phyloP scores from a whole-genome alignment of 2,113 vertebrate genomes.

The Naja naja region DNA sequence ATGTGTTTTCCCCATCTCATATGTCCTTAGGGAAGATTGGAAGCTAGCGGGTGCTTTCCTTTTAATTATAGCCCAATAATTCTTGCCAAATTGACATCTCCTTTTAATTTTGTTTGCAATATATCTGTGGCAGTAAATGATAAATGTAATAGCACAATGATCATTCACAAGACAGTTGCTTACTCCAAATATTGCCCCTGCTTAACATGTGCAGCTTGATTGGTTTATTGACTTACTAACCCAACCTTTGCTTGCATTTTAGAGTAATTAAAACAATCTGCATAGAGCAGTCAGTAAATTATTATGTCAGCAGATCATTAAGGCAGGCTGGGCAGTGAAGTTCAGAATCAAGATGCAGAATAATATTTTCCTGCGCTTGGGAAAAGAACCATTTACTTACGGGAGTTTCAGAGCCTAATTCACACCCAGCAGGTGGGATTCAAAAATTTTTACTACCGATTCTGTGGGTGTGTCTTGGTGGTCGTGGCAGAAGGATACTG shows the following conservation, averaged over 20 bases:
- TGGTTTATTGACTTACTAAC: slow-evolving; percentile 66
- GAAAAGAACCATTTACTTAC: rapidly evolving
- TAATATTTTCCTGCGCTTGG: rapidly evolving
- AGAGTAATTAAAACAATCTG: slow-evolving; percentile 61
- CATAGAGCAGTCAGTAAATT: slow-evolving; percentile 27
- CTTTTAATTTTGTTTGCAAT: slow-evolving; percentile 68
- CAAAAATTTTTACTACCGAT: no score
- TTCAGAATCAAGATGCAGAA: background rate
- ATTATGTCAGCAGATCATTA: background rate
- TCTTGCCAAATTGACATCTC: slow-evolving; percentile 55
- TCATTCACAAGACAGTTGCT: slow-evolving; percentile 58
- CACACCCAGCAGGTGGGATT: background rate
- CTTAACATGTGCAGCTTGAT: slow-evolving; percentile 49
- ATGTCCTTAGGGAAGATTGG: background rate
- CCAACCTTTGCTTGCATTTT: slow-evolving; percentile 43
- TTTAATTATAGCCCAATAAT: slow-evolving; percentile 56
- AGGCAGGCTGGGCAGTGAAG: rapidly evolving
- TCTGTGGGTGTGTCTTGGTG: no score
- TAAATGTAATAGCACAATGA: slow-evolving; percentile 55
- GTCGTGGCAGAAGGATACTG: no score
- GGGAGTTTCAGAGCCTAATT: background rate
- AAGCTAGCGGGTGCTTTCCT: background rate
- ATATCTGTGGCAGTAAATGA: slow-evolving; percentile 54
- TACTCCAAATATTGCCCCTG: slow-evolving; percentile 63
- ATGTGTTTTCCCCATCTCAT: background rate